Percentiles rank a stretch among this genome's conserved stretches.
phyloP scores from a whole-genome alignment of 2,888 invertebrate genomes.

The Andricus curvator region DNA sequence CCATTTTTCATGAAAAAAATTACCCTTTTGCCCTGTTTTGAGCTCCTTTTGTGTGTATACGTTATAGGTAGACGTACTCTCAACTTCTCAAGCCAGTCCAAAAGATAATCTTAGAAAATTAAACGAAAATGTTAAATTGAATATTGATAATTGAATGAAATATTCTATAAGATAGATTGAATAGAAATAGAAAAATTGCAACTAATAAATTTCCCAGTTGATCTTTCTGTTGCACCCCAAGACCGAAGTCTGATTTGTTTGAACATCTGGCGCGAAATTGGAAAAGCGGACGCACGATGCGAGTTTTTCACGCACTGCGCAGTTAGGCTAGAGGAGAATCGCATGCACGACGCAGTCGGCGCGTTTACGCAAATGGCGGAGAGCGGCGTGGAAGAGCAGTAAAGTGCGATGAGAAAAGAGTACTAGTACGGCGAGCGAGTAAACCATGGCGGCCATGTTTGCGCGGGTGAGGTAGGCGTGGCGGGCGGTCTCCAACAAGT shows the following conservation, averaged over 20 bases:
- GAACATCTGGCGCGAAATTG: slow-evolving; percentile 33
- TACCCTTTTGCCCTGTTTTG: too few species aligned
- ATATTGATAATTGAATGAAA: too few species aligned
- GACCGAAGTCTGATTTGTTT: background rate
- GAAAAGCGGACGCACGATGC: background rate
- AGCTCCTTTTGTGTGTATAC: too few species aligned
- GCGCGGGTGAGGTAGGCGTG: slow-evolving; percentile 77
- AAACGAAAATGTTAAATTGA: too few species aligned
- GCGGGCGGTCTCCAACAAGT: slow-evolving; percentile 71
- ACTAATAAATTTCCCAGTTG: too few species aligned
- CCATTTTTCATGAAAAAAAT: too few species aligned
- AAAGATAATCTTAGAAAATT: too few species aligned
- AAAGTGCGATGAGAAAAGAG: slow-evolving; percentile 45
- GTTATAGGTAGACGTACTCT: too few species aligned
- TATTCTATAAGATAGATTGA: too few species aligned
- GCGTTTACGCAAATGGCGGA: slow-evolving; percentile 44
- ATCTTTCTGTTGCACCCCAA: background rate
- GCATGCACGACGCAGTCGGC: slow-evolving; percentile 12
- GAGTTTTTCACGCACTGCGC: slow-evolving; percentile 25
- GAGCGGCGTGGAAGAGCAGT: slow-evolving; percentile 45
- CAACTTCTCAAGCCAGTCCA: too few species aligned
- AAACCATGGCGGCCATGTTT: slow-evolving; percentile 75
- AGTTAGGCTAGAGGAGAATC: background rate
- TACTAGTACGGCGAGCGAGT: slow-evolving; percentile 47
- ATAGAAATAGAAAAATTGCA: too few species aligned